phyloP scores from a whole-genome alignment of 2,888 invertebrate genomes.

The Oligia fasciuncula region DNA sequence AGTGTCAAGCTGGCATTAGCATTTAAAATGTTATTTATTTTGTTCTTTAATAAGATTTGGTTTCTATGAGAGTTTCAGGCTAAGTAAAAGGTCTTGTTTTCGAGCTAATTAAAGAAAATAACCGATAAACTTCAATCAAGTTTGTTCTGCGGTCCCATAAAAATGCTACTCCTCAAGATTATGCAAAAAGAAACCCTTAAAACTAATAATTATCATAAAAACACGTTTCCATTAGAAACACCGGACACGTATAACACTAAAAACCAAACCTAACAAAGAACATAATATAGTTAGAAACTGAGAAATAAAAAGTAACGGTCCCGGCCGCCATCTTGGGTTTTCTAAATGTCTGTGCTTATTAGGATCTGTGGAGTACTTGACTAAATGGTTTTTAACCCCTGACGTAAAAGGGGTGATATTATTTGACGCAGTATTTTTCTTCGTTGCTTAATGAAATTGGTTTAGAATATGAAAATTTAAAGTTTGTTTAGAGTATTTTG shows the following conservation, averaged over 20 bases:
- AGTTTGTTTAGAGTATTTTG: slow-evolving; percentile 17
- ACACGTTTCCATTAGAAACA: slow-evolving; percentile 1
- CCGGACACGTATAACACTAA: slow-evolving; percentile 21
- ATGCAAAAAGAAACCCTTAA: neutral
- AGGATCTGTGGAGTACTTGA: slow-evolving; percentile 46
- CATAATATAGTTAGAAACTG: slow-evolving; percentile 34
- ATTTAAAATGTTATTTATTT: neutral
- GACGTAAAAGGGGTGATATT: slow-evolving; percentile 28
- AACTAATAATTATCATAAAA: neutral
- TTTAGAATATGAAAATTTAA: slow-evolving; percentile 14
- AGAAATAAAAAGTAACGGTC: slow-evolving; percentile 57
- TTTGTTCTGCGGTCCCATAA: neutral
- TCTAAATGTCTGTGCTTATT: slow-evolving; percentile 54
- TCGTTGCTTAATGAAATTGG: neutral
- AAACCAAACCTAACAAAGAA: slow-evolving; percentile 33
- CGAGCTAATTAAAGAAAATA: neutral
- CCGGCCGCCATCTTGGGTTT: slow-evolving; percentile 49
- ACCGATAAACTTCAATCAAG: neutral
- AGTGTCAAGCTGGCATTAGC: neutral
- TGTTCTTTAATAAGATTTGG: neutral
- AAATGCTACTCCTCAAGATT: neutral
- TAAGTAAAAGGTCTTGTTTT: neutral
- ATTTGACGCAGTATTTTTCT: slow-evolving; percentile 39
- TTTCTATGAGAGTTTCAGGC: neutral
- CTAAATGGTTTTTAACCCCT: slow-evolving; percentile 58